A percentile compares a stretch with the other conserved stretches of the same genome.
Conservation (phyloP, 1,140 invertebrate genomes). For the Hirudo medicinalis region DNA sequence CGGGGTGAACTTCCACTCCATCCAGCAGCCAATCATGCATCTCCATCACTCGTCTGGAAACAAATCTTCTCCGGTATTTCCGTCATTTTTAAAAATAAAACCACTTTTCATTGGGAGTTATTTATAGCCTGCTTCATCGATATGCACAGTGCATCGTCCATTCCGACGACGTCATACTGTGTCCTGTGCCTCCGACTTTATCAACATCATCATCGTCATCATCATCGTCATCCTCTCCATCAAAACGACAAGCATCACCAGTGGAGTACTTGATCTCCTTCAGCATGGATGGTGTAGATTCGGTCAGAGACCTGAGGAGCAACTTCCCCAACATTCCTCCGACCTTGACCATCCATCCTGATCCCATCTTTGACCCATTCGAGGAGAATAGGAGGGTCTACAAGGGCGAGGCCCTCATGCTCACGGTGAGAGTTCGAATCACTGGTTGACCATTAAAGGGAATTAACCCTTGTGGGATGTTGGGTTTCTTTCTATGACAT, state of each 20-base stretch:
- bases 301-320: not conserved
- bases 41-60: conserved; percentile 6
- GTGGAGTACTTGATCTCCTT: conserved; percentile 7
- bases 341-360: not conserved
- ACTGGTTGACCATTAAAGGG: too few species aligned
- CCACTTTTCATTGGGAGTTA: conserved; percentile 1
- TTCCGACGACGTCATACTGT: not conserved
- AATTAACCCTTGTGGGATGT: too few species aligned
- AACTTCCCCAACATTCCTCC: conserved; percentile 5
- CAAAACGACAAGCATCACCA: not conserved
- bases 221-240: not conserved
- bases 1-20: conserved; percentile 12
- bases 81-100: conserved; percentile 5
- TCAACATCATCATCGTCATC: not conserved
- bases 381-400: not conserved
- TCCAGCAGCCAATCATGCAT: conserved; percentile 17
- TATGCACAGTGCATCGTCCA: not conserved
- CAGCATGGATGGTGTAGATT: conserved; percentile 13
- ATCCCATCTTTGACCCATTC: conserved; percentile 2
- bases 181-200: conserved; percentile 10
- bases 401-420: conserved; percentile 14
- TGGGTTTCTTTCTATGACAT: too few species aligned
- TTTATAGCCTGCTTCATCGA: not conserved
- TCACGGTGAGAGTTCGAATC: conserved; percentile 2
- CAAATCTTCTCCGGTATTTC: conserved; percentile 1